Evolutionary conservation across 2,888 invertebrate species (phyloP).

Genomic region (Dermolepida albohirtum): DNA sequence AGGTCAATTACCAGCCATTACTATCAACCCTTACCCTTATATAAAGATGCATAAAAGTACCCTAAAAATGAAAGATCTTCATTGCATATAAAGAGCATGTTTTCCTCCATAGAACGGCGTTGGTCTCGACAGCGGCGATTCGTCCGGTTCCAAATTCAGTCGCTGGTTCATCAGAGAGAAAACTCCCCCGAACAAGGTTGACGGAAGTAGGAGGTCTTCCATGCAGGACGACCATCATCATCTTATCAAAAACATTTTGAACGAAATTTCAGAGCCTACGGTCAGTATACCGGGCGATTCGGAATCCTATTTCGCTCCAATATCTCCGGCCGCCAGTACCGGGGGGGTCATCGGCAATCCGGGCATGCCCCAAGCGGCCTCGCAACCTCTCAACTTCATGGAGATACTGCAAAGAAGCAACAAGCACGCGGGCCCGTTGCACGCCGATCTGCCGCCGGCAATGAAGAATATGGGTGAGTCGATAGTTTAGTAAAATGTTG

Average conservation of each 20-base stretch:
- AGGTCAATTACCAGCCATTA: no score
- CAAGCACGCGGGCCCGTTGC: slow-evolving; percentile 60
- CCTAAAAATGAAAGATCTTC: no score
- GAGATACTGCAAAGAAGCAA: slow-evolving; percentile 79
- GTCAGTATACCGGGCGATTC: slow-evolving; percentile 66
- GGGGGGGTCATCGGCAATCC: slow-evolving; percentile 49
- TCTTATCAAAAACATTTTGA: slow-evolving; percentile 73
- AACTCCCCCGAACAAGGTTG: slow-evolving; percentile 59
- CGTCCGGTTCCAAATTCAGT: slow-evolving; percentile 78
- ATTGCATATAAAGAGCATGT: no score
- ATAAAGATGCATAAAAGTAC: no score
- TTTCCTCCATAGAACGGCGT: slow-evolving; percentile 72
- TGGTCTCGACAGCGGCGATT: slow-evolving; percentile 69
- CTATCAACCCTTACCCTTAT: no score
- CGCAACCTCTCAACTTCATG: slow-evolving; percentile 69
- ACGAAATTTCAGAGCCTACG: slow-evolving; percentile 68
- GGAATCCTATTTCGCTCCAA: slow-evolving; percentile 77
- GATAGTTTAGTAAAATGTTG: no score
- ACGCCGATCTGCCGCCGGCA: slow-evolving; percentile 44
- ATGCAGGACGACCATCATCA: slow-evolving; percentile 69
- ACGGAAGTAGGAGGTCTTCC: slow-evolving; percentile 67
- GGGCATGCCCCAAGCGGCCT: slow-evolving; percentile 48
- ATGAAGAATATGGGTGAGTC: slow-evolving; percentile 49
- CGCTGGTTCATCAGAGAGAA: slow-evolving; percentile 82
- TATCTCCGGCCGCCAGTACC: slow-evolving; percentile 73